These are phyloP conservation scores for Hymenochirus boettgeri DNA, from an alignment of 2,113 vertebrate species.

Conservation along the genomic window DNA sequence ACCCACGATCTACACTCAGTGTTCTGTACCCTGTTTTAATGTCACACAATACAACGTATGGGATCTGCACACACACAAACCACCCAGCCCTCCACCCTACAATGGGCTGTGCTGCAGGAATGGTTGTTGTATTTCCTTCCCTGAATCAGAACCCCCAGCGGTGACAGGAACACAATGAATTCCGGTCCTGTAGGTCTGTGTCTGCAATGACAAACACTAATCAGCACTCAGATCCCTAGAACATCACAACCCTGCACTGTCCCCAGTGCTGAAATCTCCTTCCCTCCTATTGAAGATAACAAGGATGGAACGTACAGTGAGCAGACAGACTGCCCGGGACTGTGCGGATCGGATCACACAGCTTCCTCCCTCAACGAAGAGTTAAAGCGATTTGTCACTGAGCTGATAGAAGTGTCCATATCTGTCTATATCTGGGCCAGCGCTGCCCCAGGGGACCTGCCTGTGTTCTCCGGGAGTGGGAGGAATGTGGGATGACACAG, in stretches of 20 bases:
- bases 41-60: too few species aligned
- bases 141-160: background rate
- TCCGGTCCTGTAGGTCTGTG: background rate
- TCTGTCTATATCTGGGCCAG: slow-evolving; percentile 23
- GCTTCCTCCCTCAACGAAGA: slow-evolving; percentile 1
- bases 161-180: background rate
- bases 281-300: background rate
- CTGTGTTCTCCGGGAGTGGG: slow-evolving; percentile 23
- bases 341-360: background rate
- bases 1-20: too few species aligned
- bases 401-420: slow-evolving; percentile 25
- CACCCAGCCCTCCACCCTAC: too few species aligned
- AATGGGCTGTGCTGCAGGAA: too few species aligned
- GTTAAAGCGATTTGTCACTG: slow-evolving; percentile 31
- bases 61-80: too few species aligned
- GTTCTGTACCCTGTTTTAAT: too few species aligned
- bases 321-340: background rate
- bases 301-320: background rate
- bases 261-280: slow-evolving; percentile 1
- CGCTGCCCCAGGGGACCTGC: slow-evolving; percentile 12
- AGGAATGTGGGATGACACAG: slow-evolving; percentile 14
- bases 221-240: background rate
- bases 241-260: background rate
- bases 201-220: background rate
- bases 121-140: too few species aligned